A percentile compares a stretch with the other conserved stretches of the same genome.
Conservation (phyloP, 1,140 invertebrate species). For the Aporrectodea caliginosa region DNA sequence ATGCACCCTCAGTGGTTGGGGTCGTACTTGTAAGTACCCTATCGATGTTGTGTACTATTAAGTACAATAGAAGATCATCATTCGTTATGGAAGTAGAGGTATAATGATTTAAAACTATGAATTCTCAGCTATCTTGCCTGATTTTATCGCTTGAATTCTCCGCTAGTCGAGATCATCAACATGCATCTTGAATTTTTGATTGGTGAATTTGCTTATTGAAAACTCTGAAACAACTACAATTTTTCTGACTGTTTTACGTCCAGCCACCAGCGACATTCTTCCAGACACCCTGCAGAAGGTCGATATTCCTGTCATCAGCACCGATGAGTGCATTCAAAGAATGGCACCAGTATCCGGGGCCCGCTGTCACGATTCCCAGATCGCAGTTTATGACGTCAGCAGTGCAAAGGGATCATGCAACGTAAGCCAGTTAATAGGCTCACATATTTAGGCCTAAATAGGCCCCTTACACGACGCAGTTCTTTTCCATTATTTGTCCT, state of each 20-base stretch:
- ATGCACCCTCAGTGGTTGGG: slow-evolving; percentile 15
- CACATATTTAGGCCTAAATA: too few relatives aligned
- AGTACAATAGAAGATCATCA: too few relatives aligned
- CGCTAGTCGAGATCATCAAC: too few relatives aligned
- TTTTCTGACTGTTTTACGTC: background rate
- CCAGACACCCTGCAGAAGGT: background rate
- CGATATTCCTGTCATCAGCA: background rate
- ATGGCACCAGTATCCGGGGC: background rate
- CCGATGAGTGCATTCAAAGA: background rate
- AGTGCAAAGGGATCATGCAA: slow-evolving; percentile 2
- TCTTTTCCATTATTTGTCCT: too few relatives aligned
- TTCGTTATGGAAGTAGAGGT: too few relatives aligned
- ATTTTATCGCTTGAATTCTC: too few relatives aligned
- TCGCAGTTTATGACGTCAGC: background rate
- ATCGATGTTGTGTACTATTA: background rate
- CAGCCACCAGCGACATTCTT: background rate
- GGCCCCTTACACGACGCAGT: too few relatives aligned
- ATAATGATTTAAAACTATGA: too few relatives aligned
- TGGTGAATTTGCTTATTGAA: too few relatives aligned
- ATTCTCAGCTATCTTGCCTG: too few relatives aligned
- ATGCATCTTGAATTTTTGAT: too few relatives aligned
- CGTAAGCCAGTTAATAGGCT: background rate
- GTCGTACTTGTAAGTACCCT: background rate
- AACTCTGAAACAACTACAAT: too few relatives aligned
- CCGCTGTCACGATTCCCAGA: background rate